Percentiles rank a stretch among this genome's conserved stretches.
These are phyloP conservation scores for Suricata suricatta DNA, from an alignment of 2,113 vertebrate genomes.

Conservation along the genomic window DNA sequence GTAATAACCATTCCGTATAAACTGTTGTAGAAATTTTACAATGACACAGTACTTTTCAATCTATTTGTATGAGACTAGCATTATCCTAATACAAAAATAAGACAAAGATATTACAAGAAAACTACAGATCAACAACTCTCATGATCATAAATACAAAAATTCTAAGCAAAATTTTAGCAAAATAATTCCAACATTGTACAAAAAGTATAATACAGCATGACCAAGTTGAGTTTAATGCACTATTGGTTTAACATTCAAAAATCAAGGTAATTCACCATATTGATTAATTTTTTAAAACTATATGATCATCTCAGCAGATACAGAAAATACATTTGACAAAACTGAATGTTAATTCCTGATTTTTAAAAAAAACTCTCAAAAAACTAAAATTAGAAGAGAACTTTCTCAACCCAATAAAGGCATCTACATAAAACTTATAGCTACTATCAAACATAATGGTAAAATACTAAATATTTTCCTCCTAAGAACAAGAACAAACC, in stretches of 20 bases:
- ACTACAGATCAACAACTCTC: neutral
- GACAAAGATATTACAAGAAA: neutral
- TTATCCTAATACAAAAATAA: neutral
- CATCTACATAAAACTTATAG: neutral
- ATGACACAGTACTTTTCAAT: neutral
- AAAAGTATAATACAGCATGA: neutral
- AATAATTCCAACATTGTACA: neutral
- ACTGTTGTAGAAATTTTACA: neutral
- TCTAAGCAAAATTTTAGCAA: neutral
- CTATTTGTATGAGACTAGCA: neutral
- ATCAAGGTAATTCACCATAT: neutral
- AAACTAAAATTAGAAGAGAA: neutral
- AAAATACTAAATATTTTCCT: neutral
- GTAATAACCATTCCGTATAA: neutral
- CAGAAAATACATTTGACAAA: constrained; percentile 17
- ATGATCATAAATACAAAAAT: neutral
- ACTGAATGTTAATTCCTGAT: neutral
- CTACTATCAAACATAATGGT: neutral
- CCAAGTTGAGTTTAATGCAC: neutral
- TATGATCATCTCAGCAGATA: neutral
- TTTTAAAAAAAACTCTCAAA: neutral
- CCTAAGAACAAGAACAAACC: neutral
- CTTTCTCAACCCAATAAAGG: neutral
- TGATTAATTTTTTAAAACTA: neutral
- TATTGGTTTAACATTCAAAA: neutral